Conservation (phyloP, 1,140 invertebrate genomes). For the Lordiphosa stackelbergi region DNA sequence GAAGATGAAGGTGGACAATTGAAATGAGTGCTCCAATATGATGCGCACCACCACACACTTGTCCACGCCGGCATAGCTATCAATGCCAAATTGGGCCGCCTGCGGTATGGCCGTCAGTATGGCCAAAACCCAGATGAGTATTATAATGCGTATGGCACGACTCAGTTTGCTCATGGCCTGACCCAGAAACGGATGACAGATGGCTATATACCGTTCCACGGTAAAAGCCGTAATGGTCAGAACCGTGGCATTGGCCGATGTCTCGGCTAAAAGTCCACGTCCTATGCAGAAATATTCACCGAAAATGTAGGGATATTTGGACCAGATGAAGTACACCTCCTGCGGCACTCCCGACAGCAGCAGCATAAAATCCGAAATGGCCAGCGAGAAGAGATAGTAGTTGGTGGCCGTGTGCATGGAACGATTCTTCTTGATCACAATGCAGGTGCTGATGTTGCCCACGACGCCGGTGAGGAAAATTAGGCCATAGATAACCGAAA, state of each 20-base stretch:
- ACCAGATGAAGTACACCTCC: constrained; percentile 93
- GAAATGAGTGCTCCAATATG: constrained; percentile 81
- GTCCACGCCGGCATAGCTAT: constrained; percentile 77
- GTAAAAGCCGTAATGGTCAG: constrained; percentile 96
- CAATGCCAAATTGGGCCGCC: constrained; percentile 85
- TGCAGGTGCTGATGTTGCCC: constrained; percentile 94
- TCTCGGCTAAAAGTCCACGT: constrained; percentile 90
- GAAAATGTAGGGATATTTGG: constrained; percentile 91
- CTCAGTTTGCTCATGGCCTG: constrained; percentile 90
- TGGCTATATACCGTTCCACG: constrained; percentile 95
- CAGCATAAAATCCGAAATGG: constrained; percentile 93
- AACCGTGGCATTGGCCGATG: constrained; percentile 94
- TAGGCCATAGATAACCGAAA: constrained; percentile 88
- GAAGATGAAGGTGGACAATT: constrained; percentile 86
- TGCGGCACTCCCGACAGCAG: constrained; percentile 88
- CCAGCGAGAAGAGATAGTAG: constrained; percentile 95
- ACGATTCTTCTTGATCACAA: constrained; percentile 93
- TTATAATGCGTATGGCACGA: constrained; percentile 82
- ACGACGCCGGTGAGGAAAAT: constrained; percentile 92
- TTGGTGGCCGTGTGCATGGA: constrained; percentile 96
- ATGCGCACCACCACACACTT: constrained; percentile 80
- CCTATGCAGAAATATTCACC: constrained; percentile 91
- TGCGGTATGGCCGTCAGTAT: constrained; percentile 88
- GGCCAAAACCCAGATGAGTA: constrained; percentile 85
- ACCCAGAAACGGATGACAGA: constrained; percentile 93